These are phyloP conservation scores for Prochilodus magdalenae DNA, from an alignment of 2,113 vertebrate species.

Conservation along the genomic window DNA sequence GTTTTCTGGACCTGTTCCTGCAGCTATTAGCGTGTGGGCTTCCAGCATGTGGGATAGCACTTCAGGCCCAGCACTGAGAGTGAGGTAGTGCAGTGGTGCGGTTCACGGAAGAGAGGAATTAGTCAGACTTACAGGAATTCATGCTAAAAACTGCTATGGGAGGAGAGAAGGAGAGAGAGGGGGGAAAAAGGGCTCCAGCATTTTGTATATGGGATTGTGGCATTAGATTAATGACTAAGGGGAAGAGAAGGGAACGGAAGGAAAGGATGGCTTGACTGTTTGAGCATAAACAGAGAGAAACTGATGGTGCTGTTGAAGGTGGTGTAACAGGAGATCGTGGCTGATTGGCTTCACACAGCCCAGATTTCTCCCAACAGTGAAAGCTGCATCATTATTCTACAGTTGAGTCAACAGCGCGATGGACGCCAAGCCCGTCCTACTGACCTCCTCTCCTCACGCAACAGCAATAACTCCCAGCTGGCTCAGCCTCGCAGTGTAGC, in stretches of 20 bases:
- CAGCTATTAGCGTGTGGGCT: too few relatives aligned
- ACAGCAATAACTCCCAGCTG: neutral
- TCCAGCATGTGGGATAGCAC: neutral
- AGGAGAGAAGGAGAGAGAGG: neutral
- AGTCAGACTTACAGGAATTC: slow-evolving; percentile 31
- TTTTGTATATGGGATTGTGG: neutral
- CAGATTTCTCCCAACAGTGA: neutral
- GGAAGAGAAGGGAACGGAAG: neutral
- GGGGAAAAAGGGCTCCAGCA: neutral
- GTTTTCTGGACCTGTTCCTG: neutral
- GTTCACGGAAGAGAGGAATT: slow-evolving; percentile 26
- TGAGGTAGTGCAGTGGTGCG: neutral
- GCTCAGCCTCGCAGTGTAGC: neutral
- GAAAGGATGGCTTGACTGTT: neutral
- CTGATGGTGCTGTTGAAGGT: neutral
- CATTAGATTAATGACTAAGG: neutral
- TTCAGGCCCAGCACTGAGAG: neutral
- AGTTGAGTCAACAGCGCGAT: neutral
- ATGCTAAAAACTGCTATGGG: neutral
- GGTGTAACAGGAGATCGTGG: neutral
- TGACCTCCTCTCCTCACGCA: neutral
- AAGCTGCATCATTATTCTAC: neutral
- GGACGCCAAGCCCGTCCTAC: neutral
- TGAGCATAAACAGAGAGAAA: neutral
- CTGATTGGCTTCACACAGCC: neutral